phyloP scores from a whole-genome alignment of 2,888 invertebrate genomes.

The Drosophila antonietae region DNA sequence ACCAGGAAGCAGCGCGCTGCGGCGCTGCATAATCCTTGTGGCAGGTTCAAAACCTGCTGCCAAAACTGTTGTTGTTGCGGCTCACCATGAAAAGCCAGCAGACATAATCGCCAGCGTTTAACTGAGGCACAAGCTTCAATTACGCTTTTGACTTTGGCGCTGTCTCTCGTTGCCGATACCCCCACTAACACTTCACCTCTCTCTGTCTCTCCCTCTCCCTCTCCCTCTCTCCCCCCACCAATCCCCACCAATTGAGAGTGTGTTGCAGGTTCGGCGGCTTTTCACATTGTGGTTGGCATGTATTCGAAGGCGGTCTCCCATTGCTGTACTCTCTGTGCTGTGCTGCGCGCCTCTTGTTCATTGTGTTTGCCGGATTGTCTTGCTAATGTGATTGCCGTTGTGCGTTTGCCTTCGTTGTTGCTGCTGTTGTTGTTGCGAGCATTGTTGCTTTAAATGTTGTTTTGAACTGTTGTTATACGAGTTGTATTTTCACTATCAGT shows the following conservation, averaged over 20 bases:
- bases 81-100: slow-evolving; percentile 61
- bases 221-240: too few relatives aligned
- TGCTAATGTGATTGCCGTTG: slow-evolving; percentile 46
- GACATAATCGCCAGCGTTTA: slow-evolving; percentile 74
- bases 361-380: slow-evolving; percentile 29
- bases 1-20: slow-evolving; percentile 65
- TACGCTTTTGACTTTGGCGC: slow-evolving; percentile 68
- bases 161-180: slow-evolving; percentile 15
- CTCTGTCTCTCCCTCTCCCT: too few relatives aligned
- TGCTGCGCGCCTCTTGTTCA: slow-evolving; percentile 39
- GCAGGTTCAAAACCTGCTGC: slow-evolving; percentile 57
- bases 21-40: slow-evolving; percentile 62
- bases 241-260: neutral
- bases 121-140: slow-evolving; percentile 72
- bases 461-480: slow-evolving; percentile 22
- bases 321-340: slow-evolving; percentile 29
- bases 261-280: slow-evolving; percentile 56
- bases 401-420: slow-evolving; percentile 31
- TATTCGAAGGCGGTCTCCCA: slow-evolving; percentile 44
- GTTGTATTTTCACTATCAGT: slow-evolving; percentile 52
- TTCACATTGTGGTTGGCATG: slow-evolving; percentile 45
- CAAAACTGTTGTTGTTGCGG: slow-evolving; percentile 8
- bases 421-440: neutral
- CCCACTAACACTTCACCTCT: neutral
- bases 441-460: slow-evolving; percentile 12